Conservation (phyloP, 2,888 invertebrate species). For the Cotesia congregata region DNA sequence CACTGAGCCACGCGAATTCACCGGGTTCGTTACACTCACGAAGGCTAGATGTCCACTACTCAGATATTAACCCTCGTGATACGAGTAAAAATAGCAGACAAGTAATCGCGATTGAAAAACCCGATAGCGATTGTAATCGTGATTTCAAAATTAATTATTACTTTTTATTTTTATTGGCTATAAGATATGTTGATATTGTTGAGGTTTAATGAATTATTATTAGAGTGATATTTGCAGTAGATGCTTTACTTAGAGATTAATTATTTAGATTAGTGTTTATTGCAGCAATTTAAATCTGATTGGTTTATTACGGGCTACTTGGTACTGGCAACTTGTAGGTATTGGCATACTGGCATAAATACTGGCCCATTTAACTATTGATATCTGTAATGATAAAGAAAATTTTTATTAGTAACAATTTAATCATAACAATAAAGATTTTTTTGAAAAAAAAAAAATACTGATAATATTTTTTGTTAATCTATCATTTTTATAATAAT, state of each 20-base stretch:
- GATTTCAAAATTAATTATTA: background rate
- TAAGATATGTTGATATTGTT: background rate
- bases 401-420: background rate
- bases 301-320: conserved; percentile 61
- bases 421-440: conserved; percentile 25
- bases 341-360: conserved; percentile 68
- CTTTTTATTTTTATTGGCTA: background rate
- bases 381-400: conserved; percentile 61
- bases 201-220: background rate
- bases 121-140: background rate
- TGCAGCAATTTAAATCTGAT: conserved; percentile 27
- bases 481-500: too few relatives aligned
- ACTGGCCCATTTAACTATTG: conserved; percentile 66
- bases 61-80: background rate
- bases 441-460: background rate
- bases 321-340: conserved; percentile 62
- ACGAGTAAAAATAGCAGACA: background rate
- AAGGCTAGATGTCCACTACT: background rate
- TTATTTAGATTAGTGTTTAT: conserved; percentile 40
- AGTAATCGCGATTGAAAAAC: background rate
- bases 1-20: background rate
- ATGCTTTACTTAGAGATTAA: conserved; percentile 9
- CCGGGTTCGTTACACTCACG: background rate
- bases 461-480: too few relatives aligned
- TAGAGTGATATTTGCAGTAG: background rate